Evolutionary conservation across 2,797 vertebrate genomes (phyloP), one percentile per base, ranked within the genome.

Genomic region (Parambassis ranga): DNA sequence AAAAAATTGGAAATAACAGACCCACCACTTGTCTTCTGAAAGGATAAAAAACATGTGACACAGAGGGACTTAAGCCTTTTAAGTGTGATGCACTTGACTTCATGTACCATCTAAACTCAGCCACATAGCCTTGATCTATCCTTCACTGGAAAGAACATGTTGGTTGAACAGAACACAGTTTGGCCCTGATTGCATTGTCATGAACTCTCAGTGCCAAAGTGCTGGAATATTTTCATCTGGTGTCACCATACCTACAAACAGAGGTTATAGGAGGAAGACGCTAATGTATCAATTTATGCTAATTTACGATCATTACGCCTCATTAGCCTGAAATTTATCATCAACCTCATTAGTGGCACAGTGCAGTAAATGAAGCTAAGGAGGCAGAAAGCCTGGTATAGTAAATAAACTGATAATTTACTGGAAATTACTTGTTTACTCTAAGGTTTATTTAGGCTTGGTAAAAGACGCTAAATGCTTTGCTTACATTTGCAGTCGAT

Each of bases 271-370:
- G 10, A 56, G 52, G 28, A 65, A 27, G 39, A 43, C 1, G 13
- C 33, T 49, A 67, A 64, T 53, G 53, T 72, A 65, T 79, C 58
- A 77, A 58, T 77, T 75, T 65, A 49, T 77, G 66, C 44, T 78
- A 39, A 77, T 81, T 77, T 53, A 68, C 42, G 32, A 39, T 72
- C 52, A 77, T 65, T 76, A 43, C 32, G 72, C 69, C 62, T 84
- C 83, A 81, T 87, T 87, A 82, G 87, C 41, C 77, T 60, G 36
- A 43, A 28, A 75, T 84, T 78, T 65, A 73, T 79, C 66, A 76
- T 65, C 75, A 50, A 24, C 56, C 61, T 82, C 70, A 71, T 84
- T 79, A 80, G 46, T 11, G 33, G 46, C 35, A 47, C 2, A 6
- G 16, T 71, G 62, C 47, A 59, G n/a, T 60, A 63, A 64, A 68